Evolutionary conservation across 1,140 invertebrate genomes (phyloP), one percentile per base, ranked within the genome.

Genomic region (Leptinotarsa texana): DNA sequence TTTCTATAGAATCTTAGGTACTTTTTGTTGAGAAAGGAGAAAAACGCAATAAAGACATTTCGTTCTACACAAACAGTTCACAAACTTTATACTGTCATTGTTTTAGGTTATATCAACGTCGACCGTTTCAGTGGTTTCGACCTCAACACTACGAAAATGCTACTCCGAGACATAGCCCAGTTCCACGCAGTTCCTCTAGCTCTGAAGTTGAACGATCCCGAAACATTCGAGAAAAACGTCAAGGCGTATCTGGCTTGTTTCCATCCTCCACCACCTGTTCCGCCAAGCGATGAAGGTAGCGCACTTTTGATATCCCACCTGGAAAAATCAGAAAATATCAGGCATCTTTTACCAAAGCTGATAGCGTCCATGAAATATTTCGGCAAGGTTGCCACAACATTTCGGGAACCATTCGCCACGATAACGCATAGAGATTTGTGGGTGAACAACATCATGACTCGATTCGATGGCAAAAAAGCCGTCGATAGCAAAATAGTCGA

Each of bases 341-440:
- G 1, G 0, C 83, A 42, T 22, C 74, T 70, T 49, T 18, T 78
- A 18, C 61, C 77, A 1, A 74, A 74, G 13, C 69, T 81, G 5
- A 22, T 81, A 49, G 18, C 42, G 27, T 15, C 75, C 8, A 69
- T 70, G n/a, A 63, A 63, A 22, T 63, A 79, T 62, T 47, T 73
- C 81, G 18, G 80, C 78, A 69, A 68, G 8, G 57, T 76, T 0
- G n/a, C 18, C 75, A 3, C 51, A 68, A 0, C 82, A 82, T 0
- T 77, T 78, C 72, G 77, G 0, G 85, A 88, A 71, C 84, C 85
- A 0, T 91, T 87, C 81, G 86, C 86, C 0, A 88, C 87, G 0
- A 86, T 89, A n/a, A 80, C 86, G 2, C 91, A 92, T 72, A 83
- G 86, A 1, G 91, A 92, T 81, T 86, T 90, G 51, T 92, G 90